Evolutionary conservation across 2,797 vertebrate species (phyloP).

Genomic region (Coracias cyanogaster): DNA sequence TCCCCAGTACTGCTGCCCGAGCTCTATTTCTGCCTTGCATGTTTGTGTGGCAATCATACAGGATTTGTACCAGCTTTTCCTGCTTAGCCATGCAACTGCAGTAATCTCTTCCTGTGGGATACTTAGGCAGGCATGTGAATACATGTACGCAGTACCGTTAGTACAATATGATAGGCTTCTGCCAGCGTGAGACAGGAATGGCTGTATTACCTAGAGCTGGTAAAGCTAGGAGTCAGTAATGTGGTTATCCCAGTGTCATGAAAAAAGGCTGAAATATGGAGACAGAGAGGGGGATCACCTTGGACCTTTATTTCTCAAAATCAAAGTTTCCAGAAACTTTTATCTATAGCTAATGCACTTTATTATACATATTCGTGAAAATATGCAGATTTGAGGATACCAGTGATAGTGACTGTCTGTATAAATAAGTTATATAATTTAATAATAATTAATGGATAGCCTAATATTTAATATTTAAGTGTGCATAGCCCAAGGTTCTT

Average conservation of each 20-base stretch:
- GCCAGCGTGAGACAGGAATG: not conserved
- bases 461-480: no score
- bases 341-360: no score
- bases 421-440: no score
- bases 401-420: no score
- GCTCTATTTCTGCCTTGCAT: not conserved
- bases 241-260: not conserved
- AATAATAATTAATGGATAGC: no score
- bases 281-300: no score
- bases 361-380: no score
- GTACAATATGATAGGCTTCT: not conserved
- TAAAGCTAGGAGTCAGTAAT: not conserved
- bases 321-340: no score
- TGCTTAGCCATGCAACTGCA: not conserved
- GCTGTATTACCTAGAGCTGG: not conserved
- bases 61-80: not conserved
- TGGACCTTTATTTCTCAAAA: no score
- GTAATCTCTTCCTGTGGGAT: not conserved
- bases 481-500: no score
- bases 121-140: not conserved
- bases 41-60: accelerated
- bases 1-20: not conserved
- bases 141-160: not conserved
- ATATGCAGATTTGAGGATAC: no score
- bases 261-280: no score